Percentiles rank a stretch among this genome's conserved stretches.
Evolutionary conservation across 2,797 vertebrate genomes (phyloP).

Genomic region (Esox lucius): DNA sequence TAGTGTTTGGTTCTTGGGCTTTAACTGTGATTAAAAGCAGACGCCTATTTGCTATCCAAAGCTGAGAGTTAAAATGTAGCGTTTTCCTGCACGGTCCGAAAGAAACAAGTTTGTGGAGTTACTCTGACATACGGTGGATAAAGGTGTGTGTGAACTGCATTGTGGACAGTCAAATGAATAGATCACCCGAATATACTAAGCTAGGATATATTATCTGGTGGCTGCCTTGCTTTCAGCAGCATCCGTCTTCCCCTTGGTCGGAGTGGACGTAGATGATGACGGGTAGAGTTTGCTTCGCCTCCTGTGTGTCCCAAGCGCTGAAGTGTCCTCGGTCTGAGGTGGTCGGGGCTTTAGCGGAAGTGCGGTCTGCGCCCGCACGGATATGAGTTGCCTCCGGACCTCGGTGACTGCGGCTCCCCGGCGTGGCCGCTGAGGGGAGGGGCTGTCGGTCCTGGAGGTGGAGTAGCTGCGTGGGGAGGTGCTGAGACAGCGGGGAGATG

Average conservation of each 20-base stretch:
- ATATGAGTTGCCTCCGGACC: constrained; percentile 31
- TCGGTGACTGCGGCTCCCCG: constrained; percentile 56
- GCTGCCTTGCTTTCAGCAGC: constrained; percentile 69
- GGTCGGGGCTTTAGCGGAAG: constrained; percentile 47
- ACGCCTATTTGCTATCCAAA: neutral
- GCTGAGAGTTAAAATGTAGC: neutral
- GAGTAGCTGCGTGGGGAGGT: constrained; percentile 76
- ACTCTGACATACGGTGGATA: constrained; percentile 17
- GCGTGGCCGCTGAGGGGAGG: constrained; percentile 78
- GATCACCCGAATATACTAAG: constrained; percentile 43
- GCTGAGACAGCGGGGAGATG: constrained; percentile 65
- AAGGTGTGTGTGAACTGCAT: constrained; percentile 9
- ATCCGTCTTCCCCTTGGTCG: constrained; percentile 69
- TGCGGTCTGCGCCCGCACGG: constrained; percentile 32
- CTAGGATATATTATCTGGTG: constrained; percentile 78
- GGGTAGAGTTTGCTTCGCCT: constrained; percentile 74
- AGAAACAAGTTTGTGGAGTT: constrained; percentile 11
- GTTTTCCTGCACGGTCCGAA: neutral
- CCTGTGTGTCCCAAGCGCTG: constrained; percentile 63
- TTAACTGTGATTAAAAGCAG: constrained; percentile 1
- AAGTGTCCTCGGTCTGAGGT: constrained; percentile 66
- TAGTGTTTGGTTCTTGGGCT: neutral
- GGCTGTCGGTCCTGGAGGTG: constrained; percentile 77
- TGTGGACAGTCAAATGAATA: no score
- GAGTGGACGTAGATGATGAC: constrained; percentile 20